Percentiles rank a stretch among this genome's conserved stretches.
phyloP scores from a whole-genome alignment of 2,113 vertebrate species.

The Hippocampus zosterae region DNA sequence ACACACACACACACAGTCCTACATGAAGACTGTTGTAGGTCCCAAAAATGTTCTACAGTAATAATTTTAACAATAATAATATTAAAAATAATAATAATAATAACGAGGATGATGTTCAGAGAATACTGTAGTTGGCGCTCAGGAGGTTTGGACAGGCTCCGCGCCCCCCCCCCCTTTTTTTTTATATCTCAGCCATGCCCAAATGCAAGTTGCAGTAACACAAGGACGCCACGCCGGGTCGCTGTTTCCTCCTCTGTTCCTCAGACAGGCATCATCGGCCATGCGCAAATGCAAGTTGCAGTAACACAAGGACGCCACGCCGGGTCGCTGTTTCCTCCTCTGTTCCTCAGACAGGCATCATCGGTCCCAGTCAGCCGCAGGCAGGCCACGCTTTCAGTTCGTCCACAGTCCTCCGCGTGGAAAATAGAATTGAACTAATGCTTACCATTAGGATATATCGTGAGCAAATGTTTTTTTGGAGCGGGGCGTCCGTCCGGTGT shows the following conservation, averaged over 20 bases:
- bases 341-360: background rate
- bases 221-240: background rate
- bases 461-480: background rate
- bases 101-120: background rate
- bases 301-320: background rate
- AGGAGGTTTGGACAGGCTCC: background rate
- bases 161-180: background rate
- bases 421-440: background rate
- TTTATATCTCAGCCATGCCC: background rate
- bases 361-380: background rate
- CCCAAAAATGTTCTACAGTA: background rate
- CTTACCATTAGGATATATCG: background rate
- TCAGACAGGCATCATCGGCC: background rate
- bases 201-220: background rate
- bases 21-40: background rate
- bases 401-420: background rate
- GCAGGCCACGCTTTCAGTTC: background rate
- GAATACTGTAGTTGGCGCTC: constrained; percentile 9
- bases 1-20: background rate
- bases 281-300: background rate
- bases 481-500: constrained; percentile 27
- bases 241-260: background rate
- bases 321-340: background rate
- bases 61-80: background rate
- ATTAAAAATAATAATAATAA: background rate